Evolutionary conservation across 2,113 vertebrate genomes (phyloP).

Genomic region (Dromas ardeola): DNA sequence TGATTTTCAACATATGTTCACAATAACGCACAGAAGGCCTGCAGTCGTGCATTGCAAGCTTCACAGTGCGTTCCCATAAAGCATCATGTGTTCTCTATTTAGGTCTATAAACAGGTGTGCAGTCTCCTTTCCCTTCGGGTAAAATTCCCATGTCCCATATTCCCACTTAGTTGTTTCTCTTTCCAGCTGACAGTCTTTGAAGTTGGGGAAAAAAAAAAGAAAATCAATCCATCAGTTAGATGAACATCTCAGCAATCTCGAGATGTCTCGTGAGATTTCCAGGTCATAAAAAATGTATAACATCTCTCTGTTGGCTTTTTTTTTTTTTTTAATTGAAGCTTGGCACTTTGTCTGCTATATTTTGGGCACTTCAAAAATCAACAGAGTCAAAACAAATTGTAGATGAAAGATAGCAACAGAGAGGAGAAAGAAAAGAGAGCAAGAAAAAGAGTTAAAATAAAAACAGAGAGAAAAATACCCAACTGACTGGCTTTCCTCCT

Average conservation of each 20-base stretch:
- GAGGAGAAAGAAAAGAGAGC: background rate
- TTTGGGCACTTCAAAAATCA: slow-evolving; percentile 25
- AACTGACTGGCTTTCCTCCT: background rate
- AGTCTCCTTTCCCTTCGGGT: background rate
- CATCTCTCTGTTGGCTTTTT: background rate
- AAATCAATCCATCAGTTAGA: slow-evolving; percentile 55
- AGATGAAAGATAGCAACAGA: background rate
- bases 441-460: slow-evolving; percentile 16
- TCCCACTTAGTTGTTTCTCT: slow-evolving; percentile 48
- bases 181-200: slow-evolving; percentile 56
- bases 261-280: slow-evolving; percentile 40
- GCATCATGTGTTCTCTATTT: background rate
- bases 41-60: background rate
- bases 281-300: slow-evolving; percentile 70
- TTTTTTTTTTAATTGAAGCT: slow-evolving; percentile 41
- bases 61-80: background rate
- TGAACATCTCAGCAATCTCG: slow-evolving; percentile 51
- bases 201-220: background rate
- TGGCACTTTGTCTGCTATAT: background rate
- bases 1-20: background rate
- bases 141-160: background rate
- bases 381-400: background rate
- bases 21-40: fast-evolving
- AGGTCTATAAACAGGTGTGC: background rate
- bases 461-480: background rate